Evolutionary conservation across 2,797 vertebrate genomes (phyloP), one percentile per base, ranked within the genome.

Genomic region (Gymnopithys bicolor): DNA sequence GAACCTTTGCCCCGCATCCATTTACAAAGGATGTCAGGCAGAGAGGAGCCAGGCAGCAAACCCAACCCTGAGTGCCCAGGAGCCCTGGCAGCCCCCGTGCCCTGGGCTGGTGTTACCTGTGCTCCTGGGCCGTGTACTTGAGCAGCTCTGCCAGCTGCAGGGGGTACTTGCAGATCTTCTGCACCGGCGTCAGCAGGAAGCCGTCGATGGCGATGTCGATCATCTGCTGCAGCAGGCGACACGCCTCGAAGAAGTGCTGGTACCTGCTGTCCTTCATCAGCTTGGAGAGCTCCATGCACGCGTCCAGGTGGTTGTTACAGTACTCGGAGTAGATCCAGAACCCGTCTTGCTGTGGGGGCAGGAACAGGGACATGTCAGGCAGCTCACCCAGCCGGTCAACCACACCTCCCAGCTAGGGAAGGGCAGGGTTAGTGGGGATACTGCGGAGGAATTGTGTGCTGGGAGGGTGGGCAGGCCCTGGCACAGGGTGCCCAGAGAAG

Each of bases 251-350:
- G 98, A 99, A 99, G 97, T 99, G 99, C 98, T 99, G 99, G 98
- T 99, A 99, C 95, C 99, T 98, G 96, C 99, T 99, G 49, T 99
- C 99, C 81, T 99, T 98, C 99, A 99, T 99, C 95, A 99, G 98
- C 95, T 99, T 99, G 95, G 99, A 99, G 92, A 99, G 98, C 97
- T 99, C 99, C 99, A 99, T 99, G 95, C 99, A 99, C 3, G 99
- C 99, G 10, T 99, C 99, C 98, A 99, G 97, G 83, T 99, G 99
- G 94, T 99, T 99, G 97, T 99, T 99, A 97, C 99, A 99, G 98
- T 99, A 99, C 97, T 99, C 99, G 0, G 99, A 99, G 37, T 99
- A 99, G 97, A 99, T 99, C 99, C 99, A 99, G 98, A 99, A 99
- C 73, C 99, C 99, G 17, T 99, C 99, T 99, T 99, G 99, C 99